Base-by-base conservation (phyloP, 2,797 vertebrate species). In the Tolypeutes matacus region DNA sequence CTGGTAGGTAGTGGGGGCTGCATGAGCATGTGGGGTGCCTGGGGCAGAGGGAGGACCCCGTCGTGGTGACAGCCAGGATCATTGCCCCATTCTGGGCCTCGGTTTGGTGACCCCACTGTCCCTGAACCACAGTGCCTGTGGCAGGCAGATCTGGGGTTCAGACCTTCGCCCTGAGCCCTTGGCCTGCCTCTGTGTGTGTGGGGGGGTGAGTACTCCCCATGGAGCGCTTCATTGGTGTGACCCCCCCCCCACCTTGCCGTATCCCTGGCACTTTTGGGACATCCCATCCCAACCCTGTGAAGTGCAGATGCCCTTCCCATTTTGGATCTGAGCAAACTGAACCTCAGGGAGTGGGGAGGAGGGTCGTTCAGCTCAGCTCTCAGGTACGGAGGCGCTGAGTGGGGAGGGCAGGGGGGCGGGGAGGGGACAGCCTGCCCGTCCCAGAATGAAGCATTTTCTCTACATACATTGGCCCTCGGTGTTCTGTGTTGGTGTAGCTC, bases 321-420 rank as follows among this genome's bases (percentile, higher is more conserved):
- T 15, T 13, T 53, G 72, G 67, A 34, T 29, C 3, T 51, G 23
- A 56, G 88, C 23, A 69, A 14, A 34, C 25, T 3, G 85, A 94
- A 82, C 58, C 23, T 2, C n/a, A 27, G 69, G 36, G 34, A 12
- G 11, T 5, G 11, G 46, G 46, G 11, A 46, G 46, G 46, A 8
- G 46, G 13, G 20, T 34, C 4, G 1, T 21, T 82, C 58, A 9
- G 49, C 27, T 46, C 17, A 10, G 27, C 42, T 42, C 27, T 31
- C 3, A 13, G 1, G 20, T 11, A 4, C 2, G 60, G 31, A 29
- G 31, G 29, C 27, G 34, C 56, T 46, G 46, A 21, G 60, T 18
- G 20, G 60, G 25, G 10, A 7, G 2, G 7, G 31, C 83, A 5
- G 12, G 6, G 0, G 23, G 9, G 42, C 2, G 11, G 27, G 23